Conservation (phyloP, 2,113 vertebrate genomes). For the Archocentrus centrarchus region DNA sequence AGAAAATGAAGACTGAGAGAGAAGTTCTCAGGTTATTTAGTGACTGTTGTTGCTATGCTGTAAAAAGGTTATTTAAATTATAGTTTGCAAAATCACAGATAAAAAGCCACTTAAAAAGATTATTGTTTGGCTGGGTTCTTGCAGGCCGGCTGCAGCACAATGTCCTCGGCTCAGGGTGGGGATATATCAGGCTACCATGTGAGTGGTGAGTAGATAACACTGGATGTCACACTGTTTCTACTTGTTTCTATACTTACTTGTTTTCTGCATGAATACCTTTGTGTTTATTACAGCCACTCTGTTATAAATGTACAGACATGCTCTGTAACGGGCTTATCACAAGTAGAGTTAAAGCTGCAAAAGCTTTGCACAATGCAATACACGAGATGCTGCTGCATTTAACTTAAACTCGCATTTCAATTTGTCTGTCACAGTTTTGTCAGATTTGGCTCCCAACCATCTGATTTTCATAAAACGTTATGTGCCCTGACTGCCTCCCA, state of each 20-base stretch:
- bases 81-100: neutral
- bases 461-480: conserved; percentile 23
- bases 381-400: conserved; percentile 10
- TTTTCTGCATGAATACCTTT: neutral
- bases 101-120: conserved; percentile 7
- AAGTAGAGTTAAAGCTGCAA: conserved; percentile 38
- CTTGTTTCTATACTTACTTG: neutral
- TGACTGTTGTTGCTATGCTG: neutral
- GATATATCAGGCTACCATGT: conserved; percentile 83
- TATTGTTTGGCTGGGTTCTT: conserved; percentile 31
- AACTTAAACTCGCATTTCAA: conserved; percentile 13
- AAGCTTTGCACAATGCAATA: neutral
- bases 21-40: neutral
- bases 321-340: neutral
- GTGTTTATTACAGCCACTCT: neutral
- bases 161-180: conserved; percentile 79
- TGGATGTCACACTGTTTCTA: neutral
- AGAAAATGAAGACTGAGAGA: neutral
- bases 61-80: neutral
- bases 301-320: neutral
- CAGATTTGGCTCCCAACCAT: conserved; percentile 1
- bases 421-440: neutral
- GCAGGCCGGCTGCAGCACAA: conserved; percentile 77
- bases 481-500: neutral
- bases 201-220: conserved; percentile 80